A percentile compares a stretch with the other conserved stretches of the same genome.
Evolutionary conservation across 2,888 invertebrate genomes (phyloP).

Genomic region (Drosophila pseudotalamancana): DNA sequence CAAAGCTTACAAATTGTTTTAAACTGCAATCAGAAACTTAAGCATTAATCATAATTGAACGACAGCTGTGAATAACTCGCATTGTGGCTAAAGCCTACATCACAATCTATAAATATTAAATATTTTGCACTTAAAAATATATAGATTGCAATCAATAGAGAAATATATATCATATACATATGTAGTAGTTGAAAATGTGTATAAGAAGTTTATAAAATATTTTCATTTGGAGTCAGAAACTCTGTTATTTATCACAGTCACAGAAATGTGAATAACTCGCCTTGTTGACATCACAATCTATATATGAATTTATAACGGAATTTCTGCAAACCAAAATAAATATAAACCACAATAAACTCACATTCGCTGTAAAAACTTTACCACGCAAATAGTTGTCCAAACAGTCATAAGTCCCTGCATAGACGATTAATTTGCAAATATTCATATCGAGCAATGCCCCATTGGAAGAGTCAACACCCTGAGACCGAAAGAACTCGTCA

Average conservation of each 20-base stretch:
- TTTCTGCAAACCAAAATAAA: neutral
- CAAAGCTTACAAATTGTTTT: too few relatives aligned
- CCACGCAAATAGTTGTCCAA: conserved; percentile 3
- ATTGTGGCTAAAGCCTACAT: too few relatives aligned
- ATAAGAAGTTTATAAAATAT: neutral
- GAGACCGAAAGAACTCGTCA: conserved; percentile 7
- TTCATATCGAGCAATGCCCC: conserved; percentile 19
- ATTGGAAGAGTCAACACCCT: conserved; percentile 30
- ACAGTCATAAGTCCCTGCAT: conserved; percentile 3
- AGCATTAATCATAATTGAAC: too few relatives aligned
- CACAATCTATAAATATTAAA: too few relatives aligned
- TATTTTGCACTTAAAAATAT: too few relatives aligned
- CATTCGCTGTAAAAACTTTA: neutral
- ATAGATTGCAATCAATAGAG: too few relatives aligned
- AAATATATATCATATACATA: too few relatives aligned
- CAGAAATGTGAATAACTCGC: too few relatives aligned
- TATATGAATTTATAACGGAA: neutral
- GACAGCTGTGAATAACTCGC: too few relatives aligned
- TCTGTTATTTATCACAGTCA: too few relatives aligned
- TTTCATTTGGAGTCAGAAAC: too few relatives aligned
- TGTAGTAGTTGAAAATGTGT: neutral
- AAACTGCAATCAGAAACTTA: too few relatives aligned
- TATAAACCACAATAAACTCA: conserved; percentile 5
- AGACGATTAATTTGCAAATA: conserved; percentile 23
- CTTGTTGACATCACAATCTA: neutral